Evolutionary conservation across 2,888 invertebrate species (phyloP).

Genomic region (Volucella zonaria): DNA sequence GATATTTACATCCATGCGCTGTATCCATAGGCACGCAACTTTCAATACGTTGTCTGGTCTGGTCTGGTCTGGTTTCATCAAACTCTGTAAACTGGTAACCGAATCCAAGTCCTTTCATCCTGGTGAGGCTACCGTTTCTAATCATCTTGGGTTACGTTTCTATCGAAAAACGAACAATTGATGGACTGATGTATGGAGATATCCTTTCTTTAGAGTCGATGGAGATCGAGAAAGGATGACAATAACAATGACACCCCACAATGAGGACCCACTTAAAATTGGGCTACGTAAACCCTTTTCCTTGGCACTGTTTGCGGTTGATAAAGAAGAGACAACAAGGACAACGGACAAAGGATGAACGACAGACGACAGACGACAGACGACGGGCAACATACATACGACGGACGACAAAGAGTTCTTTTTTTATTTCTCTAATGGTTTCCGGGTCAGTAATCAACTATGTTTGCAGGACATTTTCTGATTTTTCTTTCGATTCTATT

Average conservation of each 20-base stretch:
- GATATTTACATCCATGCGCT: conserved; percentile 63
- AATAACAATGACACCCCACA: conserved; percentile 52
- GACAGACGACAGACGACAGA: neutral
- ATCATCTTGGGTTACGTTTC: conserved; percentile 50
- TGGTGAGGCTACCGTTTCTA: conserved; percentile 16
- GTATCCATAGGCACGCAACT: conserved; percentile 27
- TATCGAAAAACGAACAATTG: conserved; percentile 16
- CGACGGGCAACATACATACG: neutral
- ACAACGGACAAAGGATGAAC: neutral
- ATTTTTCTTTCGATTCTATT: neutral
- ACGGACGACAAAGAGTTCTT: neutral
- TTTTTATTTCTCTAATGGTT: conserved; percentile 27
- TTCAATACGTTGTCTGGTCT: neutral
- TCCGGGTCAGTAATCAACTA: conserved; percentile 46
- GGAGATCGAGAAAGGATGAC: neutral
- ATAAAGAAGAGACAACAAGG: conserved; percentile 15
- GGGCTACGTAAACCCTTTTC: conserved; percentile 32
- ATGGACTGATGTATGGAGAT: conserved; percentile 50
- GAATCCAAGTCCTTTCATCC: conserved; percentile 59
- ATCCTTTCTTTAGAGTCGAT: neutral
- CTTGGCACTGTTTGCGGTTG: conserved; percentile 51
- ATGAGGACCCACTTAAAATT: conserved; percentile 39
- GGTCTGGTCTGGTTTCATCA: neutral
- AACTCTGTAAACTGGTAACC: conserved; percentile 52
- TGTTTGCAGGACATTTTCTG: conserved; percentile 28